These are phyloP conservation scores for Lampropteryx suffumata DNA, from an alignment of 2,888 invertebrate genomes.

Conservation along the genomic window DNA sequence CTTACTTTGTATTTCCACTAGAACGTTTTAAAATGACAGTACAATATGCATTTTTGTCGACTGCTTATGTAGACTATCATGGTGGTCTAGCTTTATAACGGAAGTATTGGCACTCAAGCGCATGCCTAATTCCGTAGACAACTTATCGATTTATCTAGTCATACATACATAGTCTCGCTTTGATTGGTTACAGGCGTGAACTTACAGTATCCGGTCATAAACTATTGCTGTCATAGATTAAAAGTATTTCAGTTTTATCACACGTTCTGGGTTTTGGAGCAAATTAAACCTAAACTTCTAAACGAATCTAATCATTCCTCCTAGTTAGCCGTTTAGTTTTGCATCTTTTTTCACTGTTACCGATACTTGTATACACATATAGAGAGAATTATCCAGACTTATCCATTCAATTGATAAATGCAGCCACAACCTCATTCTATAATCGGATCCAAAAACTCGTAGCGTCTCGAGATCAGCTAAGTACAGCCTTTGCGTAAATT, in stretches of 20 bases:
- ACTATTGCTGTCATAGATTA: background rate
- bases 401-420: background rate
- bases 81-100: background rate
- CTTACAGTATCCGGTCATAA: background rate
- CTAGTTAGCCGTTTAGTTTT: no score
- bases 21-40: no score
- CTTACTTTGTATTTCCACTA: no score
- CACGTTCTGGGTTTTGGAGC: no score
- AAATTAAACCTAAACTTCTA: no score
- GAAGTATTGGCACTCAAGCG: constrained; percentile 3
- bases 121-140: constrained; percentile 4
- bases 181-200: constrained; percentile 8
- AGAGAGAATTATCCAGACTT: no score
- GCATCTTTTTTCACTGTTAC: no score
- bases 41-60: no score
- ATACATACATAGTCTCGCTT: constrained; percentile 1
- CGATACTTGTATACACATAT: no score
- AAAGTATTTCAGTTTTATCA: no score
- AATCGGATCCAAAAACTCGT: background rate
- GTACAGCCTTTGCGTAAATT: no score
- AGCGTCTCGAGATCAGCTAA: background rate
- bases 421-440: background rate
- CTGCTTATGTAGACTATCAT: background rate
- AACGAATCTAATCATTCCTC: no score
- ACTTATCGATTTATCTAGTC: background rate